Evolutionary conservation across 2,888 invertebrate genomes (phyloP), one percentile per base, ranked within the genome.

Genomic region (Drosophila recens): DNA sequence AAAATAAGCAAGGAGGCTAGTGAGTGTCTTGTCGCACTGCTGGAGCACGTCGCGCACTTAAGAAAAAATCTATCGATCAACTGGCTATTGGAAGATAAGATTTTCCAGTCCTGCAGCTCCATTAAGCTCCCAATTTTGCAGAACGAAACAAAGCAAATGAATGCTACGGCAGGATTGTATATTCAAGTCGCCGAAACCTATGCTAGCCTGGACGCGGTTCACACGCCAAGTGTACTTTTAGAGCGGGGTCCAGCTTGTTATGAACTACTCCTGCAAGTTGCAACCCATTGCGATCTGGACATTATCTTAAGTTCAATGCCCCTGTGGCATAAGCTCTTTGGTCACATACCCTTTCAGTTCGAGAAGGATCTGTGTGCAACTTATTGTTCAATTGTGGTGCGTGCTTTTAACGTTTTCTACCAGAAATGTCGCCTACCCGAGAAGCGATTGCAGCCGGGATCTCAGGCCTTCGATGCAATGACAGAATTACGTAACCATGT

Each of bases 281-380:
- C 33, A 6, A 3, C 6, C 11, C 5, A 34, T 3, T 34, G 33
- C 17, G 49, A 33, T 15, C 1, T 0, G 2, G 3, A 34, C 17
- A 6, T 33, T 8, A 17, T 49, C 0, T 17, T 49, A 1, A 49
- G 33, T 5, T 49, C 49, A 6, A 11, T 49, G 33, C 49, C 49
- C 11, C 5, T 49, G 33, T 49, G 49, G 49, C 49, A 49, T 34
- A 1, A 17, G 2, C 49, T 49, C 17, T 34, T 49, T 33, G 49
- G 11, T 8, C 33, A 49, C 1, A 10, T 49, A 4, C 49, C 33
- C 2, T 17, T 17, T 15, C 33, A 17, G 6, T 33, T 13, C 11
- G 49, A 49, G 11, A 0, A 0, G 10, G 33, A 49, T 11, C 6
- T 33, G 0, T 2, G 17, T 11, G 5, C 0, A 10, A 5, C 2